phyloP scores from a whole-genome alignment of 2,888 invertebrate species.

The Drosophila sordidula region DNA sequence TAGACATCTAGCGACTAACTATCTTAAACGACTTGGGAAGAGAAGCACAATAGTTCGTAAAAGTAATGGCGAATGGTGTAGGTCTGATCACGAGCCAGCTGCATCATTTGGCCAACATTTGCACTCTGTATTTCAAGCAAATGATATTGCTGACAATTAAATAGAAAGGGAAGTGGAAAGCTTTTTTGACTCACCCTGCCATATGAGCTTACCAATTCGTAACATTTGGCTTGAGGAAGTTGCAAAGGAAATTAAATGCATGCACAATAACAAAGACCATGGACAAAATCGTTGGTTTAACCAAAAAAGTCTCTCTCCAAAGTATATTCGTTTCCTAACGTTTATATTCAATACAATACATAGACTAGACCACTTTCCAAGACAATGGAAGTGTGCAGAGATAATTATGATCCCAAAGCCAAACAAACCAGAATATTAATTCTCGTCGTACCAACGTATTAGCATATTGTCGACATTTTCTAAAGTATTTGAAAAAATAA shows the following conservation, averaged over 20 bases:
- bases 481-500: slow-evolving; percentile 3
- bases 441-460: slow-evolving; percentile 4
- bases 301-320: slow-evolving; percentile 3
- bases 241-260: background rate
- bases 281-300: background rate
- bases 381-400: slow-evolving; percentile 3
- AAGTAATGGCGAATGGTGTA: too few relatives aligned
- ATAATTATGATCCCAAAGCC: too few relatives aligned
- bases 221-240: background rate
- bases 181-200: background rate
- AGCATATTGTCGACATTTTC: slow-evolving; percentile 3
- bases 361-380: slow-evolving; percentile 8
- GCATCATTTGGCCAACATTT: too few relatives aligned
- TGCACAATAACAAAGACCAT: too few relatives aligned
- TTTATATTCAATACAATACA: slow-evolving; percentile 6
- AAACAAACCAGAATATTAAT: background rate
- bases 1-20: background rate
- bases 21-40: background rate
- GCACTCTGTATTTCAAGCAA: too few relatives aligned
- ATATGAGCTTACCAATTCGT: slow-evolving; percentile 5
- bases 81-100: too few relatives aligned
- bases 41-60: background rate
- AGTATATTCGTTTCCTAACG: slow-evolving; percentile 6
- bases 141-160: too few relatives aligned
- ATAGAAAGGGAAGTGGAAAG: background rate